Evolutionary conservation across 2,888 invertebrate genomes (phyloP), one percentile per base, ranked within the genome.

Genomic region (Philaethria dido): DNA sequence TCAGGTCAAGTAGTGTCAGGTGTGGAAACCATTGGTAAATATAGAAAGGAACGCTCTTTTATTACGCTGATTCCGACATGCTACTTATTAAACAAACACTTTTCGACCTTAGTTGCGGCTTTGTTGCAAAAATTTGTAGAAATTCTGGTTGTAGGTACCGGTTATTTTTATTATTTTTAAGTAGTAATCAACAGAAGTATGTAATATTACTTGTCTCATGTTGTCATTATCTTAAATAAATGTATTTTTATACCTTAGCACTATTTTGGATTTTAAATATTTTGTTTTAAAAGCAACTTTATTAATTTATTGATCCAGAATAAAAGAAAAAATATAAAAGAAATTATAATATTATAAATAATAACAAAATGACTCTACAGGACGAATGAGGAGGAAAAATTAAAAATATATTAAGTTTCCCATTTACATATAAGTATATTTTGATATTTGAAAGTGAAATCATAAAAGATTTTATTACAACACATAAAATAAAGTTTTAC

Each of bases 121-220:
- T 22, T 48, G 22, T 29, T 16, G 29, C 29, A 16, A 52, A 29
- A 29, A 29, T 16, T 52, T 52, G 11, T n/a, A 16, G 16, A 52
- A 29, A 52, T 16, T 29, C 29, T 29, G 16, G 25, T 52, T 52
- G 3, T n/a, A 16, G 3, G n/a, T 52, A 52, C 50, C 25, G 50
- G 50, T 52, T 52, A n/a, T 29, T 52, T 52, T 29, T 52, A 29
- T 29, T 52, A 29, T 9, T n/a, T 11, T 16, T 9, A 52, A 8
- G 50, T 52, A 52, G n/a, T 16, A 52, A 48, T 52, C 50, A 22
- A 22, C 47, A 47, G 13, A 13, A 5, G 5, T 22, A n/a, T 8
- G 14, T 4, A 13, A 14, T 48, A 14, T 13, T 39, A 39, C 39
- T 39, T 39, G 39, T 13, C 11, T 13, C 39, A 39, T 39, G 39